Evolutionary conservation across 2,113 vertebrate species (phyloP), one percentile per base, ranked within the genome.

Genomic region (Prochilodus magdalenae): DNA sequence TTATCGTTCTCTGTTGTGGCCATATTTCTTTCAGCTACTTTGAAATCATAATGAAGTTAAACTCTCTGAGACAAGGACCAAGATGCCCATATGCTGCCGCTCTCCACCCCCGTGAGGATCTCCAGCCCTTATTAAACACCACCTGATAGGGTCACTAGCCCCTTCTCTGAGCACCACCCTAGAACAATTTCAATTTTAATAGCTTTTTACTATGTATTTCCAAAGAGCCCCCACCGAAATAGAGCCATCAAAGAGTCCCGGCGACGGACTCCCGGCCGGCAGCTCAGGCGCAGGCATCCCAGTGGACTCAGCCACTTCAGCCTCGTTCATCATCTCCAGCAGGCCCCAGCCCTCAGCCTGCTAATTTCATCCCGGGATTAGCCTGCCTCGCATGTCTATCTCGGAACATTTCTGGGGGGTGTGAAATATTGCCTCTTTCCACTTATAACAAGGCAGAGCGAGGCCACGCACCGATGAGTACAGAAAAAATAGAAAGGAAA

Each of bases 101-200:
- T 86, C 84, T 72, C 72, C 77, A 73, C 47, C 76, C 87, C 77
- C 79, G 88, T 90, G 91, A 92, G 93, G 93, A 89, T 90, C 93
- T 93, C 92, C 92, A 91, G 74, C 92, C 93, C 94, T 94, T 98
- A 95, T 97, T 97, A 97, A 96, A 96, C 95, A 93, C 92, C 85
- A 87, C 90, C 94, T 95, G 95, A 95, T 96, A 93, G 96, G 95
- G 96, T 96, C 95, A 95, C 93, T 90, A 94, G 93, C 93, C 92
- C 89, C 89, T 93, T 91, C 89, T 93, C 93, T 89, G 89, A 94
- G 95, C 95, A 94, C 95, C 92, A 94, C 95, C 96, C 96, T 96
- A 97, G 96, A 99, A 98, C 96, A 99, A 98, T 99, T 98, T 99
- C 95, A 96, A 96, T 97, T 97, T 99, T 98, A 99, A 98, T 98